Evolutionary conservation across 2,797 vertebrate genomes (phyloP).

Genomic region (Cichlasoma orientale): DNA sequence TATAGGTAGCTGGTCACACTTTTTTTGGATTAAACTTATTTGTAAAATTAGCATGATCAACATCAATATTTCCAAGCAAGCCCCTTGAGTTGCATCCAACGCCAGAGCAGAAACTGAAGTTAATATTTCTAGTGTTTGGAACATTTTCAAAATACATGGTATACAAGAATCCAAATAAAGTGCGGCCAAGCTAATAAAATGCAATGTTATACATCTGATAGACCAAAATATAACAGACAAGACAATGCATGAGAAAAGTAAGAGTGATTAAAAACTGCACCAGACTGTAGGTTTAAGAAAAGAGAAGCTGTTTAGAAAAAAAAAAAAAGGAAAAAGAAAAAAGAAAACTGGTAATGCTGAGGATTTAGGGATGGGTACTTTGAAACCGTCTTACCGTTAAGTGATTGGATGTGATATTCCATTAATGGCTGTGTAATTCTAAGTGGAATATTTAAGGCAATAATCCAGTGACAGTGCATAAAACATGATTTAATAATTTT

Average conservation of each 20-base stretch:
- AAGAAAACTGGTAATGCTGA: slow-evolving; percentile 9
- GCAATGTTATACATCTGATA: not conserved
- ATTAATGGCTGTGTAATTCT: slow-evolving; percentile 57
- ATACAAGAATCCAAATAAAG: slow-evolving; percentile 49
- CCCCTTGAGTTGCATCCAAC: not conserved
- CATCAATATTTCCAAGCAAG: not conserved
- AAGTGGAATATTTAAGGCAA: slow-evolving; percentile 64
- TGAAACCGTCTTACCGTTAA: slow-evolving; percentile 64
- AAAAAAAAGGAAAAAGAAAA: slow-evolving; percentile 30
- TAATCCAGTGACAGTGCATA: slow-evolving; percentile 32
- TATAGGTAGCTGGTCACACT: slow-evolving; percentile 43
- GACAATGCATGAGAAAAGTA: slow-evolving; percentile 14
- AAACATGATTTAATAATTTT: slow-evolving; percentile 1
- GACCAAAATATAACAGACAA: slow-evolving; percentile 12
- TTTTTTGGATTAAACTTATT: slow-evolving; percentile 34
- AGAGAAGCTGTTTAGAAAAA: slow-evolving; percentile 7
- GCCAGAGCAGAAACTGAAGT: not conserved
- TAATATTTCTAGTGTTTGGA: not conserved
- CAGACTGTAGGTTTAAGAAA: slow-evolving; percentile 14
- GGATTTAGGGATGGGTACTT: slow-evolving; percentile 33
- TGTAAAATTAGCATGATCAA: not conserved
- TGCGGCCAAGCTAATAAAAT: slow-evolving; percentile 33
- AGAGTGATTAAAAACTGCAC: slow-evolving; percentile 6
- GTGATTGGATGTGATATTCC: slow-evolving; percentile 47
- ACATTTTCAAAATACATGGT: not conserved